Evolutionary conservation across 2,797 vertebrate genomes (phyloP).

Genomic region (Fringilla coelebs): DNA sequence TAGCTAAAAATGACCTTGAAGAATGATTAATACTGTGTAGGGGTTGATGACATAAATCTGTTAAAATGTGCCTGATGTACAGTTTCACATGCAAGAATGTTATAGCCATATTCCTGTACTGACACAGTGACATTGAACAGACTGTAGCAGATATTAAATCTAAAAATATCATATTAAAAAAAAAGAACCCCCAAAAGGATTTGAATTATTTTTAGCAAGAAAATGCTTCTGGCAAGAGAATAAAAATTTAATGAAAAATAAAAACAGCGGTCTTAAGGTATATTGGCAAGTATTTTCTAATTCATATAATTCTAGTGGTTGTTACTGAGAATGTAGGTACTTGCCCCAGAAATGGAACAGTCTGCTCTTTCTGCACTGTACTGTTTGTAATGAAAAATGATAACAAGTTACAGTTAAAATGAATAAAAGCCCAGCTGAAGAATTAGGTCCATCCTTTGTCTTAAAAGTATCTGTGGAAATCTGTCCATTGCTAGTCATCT

Average conservation of each 20-base stretch:
- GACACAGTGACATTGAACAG: conserved; percentile 73
- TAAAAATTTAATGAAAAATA: conserved; percentile 14
- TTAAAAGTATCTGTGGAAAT: background rate
- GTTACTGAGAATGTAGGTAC: background rate
- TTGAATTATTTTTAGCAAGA: conserved; percentile 50
- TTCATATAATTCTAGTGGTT: background rate
- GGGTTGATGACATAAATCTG: conserved; percentile 76
- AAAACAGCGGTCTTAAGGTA: background rate
- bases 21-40: conserved; percentile 73
- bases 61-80: conserved; percentile 57
- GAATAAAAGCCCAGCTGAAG: background rate
- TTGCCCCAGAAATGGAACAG: background rate
- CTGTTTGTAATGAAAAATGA: background rate
- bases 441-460: background rate
- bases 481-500: background rate
- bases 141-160: conserved; percentile 63
- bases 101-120: conserved; percentile 61
- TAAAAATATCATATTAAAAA: background rate
- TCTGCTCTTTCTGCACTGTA: background rate
- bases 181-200: background rate
- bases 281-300: background rate
- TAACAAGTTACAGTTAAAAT: background rate
- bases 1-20: conserved; percentile 69
- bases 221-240: conserved; percentile 15
- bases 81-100: conserved; percentile 63